Percentiles rank a stretch among this genome's conserved stretches.
Conservation (phyloP, 2,113 vertebrate genomes). For the Zingel zingel region DNA sequence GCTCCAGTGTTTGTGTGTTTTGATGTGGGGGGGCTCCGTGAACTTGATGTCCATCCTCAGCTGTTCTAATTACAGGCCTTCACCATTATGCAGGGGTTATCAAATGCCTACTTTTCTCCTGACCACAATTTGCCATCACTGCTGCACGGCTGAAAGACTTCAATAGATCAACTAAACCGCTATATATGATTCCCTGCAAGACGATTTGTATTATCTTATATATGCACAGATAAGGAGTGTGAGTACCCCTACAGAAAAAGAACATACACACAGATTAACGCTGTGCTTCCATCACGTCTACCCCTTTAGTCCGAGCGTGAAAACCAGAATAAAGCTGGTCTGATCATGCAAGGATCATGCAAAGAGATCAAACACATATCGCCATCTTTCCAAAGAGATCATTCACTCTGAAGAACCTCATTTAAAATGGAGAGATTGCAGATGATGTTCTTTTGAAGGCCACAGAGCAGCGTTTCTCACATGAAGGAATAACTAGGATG, state of each 20-base stretch:
- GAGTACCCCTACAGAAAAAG: conserved; percentile 17
- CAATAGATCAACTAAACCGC: conserved; percentile 57
- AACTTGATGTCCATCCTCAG: conserved; percentile 63
- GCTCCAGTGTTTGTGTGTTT: conserved; percentile 74
- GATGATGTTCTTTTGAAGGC: conserved; percentile 46
- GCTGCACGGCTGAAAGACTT: conserved; percentile 40
- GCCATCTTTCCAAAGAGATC: not conserved
- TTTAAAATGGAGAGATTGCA: conserved; percentile 66
- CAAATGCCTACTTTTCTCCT: conserved; percentile 57
- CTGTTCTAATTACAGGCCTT: conserved; percentile 70
- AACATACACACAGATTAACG: conserved; percentile 41
- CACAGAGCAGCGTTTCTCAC: conserved; percentile 6
- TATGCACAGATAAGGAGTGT: conserved; percentile 23
- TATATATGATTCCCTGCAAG: conserved; percentile 40
- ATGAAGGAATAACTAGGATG: conserved; percentile 33
- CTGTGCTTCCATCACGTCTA: conserved; percentile 23
- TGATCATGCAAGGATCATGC: conserved; percentile 25
- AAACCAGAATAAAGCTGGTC: conserved; percentile 25
- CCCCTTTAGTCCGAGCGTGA: conserved; percentile 20
- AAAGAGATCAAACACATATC: no score
- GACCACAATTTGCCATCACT: conserved; percentile 53
- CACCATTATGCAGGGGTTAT: conserved; percentile 62
- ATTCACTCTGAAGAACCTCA: conserved; percentile 25
- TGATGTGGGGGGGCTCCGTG: conserved; percentile 61
- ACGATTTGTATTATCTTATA: conserved; percentile 9